Conservation (phyloP, 2,113 vertebrate genomes). For the Chauna torquata region DNA sequence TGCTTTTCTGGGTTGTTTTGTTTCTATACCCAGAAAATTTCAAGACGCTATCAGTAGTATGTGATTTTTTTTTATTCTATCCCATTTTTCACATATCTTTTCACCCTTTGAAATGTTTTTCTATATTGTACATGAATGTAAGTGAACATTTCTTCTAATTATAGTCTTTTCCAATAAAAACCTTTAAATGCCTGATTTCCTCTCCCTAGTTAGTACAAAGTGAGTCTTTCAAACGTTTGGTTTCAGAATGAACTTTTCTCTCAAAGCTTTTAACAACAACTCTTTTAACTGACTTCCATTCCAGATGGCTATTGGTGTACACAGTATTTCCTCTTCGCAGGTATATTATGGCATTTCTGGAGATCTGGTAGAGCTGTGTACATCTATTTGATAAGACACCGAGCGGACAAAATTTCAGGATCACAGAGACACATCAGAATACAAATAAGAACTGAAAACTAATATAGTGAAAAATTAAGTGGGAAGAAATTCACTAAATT, state of each 20-base stretch:
- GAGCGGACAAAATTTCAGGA: constrained; percentile 48
- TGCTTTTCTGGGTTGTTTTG: neutral
- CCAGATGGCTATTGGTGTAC: neutral
- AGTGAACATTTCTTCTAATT: constrained; percentile 54
- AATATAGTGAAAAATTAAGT: constrained; percentile 28
- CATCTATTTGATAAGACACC: constrained; percentile 7
- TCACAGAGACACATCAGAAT: constrained; percentile 23
- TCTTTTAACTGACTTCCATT: constrained; percentile 45
- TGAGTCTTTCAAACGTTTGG: constrained; percentile 54
- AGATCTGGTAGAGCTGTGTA: neutral
- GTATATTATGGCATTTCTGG: neutral
- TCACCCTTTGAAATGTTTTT: neutral
- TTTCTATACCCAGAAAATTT: constrained; percentile 1
- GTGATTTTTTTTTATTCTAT: constrained; percentile 11
- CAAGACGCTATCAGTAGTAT: neutral
- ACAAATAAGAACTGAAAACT: constrained; percentile 54
- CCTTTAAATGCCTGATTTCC: constrained; percentile 41
- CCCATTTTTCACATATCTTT: neutral
- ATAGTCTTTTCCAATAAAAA: constrained; percentile 9
- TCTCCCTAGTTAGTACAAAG: constrained; percentile 32
- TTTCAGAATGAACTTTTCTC: constrained; percentile 37
- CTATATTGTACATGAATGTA: neutral
- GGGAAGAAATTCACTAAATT: constrained; percentile 22
- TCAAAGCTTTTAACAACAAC: constrained; percentile 50
- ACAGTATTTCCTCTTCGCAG: neutral